Evolutionary conservation across 2,888 invertebrate species (phyloP).

Genomic region (Archips crataeganus): DNA sequence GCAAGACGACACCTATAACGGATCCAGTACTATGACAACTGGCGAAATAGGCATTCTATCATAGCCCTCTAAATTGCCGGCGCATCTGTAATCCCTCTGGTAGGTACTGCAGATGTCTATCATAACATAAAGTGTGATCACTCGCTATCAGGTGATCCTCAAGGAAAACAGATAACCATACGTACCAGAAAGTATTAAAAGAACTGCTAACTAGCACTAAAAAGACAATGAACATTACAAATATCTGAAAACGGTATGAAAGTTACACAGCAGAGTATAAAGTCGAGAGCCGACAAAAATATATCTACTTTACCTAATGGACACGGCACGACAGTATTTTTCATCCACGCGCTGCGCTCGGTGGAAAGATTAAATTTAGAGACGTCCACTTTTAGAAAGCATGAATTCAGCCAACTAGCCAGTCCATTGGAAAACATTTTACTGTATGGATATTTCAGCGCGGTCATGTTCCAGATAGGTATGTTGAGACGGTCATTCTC

Average conservation of each 20-base stretch:
- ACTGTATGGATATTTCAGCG: conserved; percentile 45
- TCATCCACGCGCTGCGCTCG: conserved; percentile 66
- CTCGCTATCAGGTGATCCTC: too few species aligned
- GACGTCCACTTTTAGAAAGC: conserved; percentile 72
- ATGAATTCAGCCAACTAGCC: conserved; percentile 56
- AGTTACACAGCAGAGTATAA: conserved; percentile 52
- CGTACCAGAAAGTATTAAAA: not conserved
- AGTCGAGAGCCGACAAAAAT: conserved; percentile 68
- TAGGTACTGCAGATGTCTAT: too few species aligned
- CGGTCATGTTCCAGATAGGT: conserved; percentile 35
- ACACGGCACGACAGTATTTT: conserved; percentile 74
- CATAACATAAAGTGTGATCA: too few species aligned
- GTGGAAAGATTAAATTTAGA: conserved; percentile 77
- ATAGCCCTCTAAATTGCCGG: not conserved
- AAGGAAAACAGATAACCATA: too few species aligned
- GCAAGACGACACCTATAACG: too few species aligned
- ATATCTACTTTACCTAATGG: conserved; percentile 72
- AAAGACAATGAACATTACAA: conserved; percentile 44
- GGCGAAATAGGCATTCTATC: not conserved
- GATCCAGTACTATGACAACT: too few species aligned
- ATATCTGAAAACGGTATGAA: conserved; percentile 57
- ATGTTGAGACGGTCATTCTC: conserved; percentile 18
- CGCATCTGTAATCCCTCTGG: too few species aligned
- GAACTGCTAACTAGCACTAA: not conserved
- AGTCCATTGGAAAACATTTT: conserved; percentile 47